Percentiles rank a stretch among this genome's conserved stretches.
Conservation (phyloP, 2,888 invertebrate genomes). For the Trissolcus brochymenae region DNA sequence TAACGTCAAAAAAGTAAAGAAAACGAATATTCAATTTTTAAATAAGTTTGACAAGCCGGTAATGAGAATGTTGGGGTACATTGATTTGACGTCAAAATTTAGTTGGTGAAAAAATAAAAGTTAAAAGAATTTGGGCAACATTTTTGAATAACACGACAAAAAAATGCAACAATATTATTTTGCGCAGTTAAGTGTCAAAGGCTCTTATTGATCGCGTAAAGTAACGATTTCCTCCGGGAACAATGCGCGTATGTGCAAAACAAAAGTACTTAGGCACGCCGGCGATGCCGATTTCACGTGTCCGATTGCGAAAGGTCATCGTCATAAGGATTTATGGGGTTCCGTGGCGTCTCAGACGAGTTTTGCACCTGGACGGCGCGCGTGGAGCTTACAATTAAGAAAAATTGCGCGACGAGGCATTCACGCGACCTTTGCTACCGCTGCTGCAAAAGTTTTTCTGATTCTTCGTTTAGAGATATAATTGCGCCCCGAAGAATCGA, state of each 20-base stretch:
- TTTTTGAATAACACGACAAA: background rate
- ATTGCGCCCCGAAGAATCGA: slow-evolving; percentile 35
- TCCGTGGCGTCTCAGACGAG: slow-evolving; percentile 26
- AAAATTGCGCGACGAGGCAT: slow-evolving; percentile 38
- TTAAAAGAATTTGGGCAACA: too few species aligned
- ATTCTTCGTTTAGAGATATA: slow-evolving; percentile 42
- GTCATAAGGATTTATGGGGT: slow-evolving; percentile 37
- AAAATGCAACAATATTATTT: slow-evolving; percentile 11
- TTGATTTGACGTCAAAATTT: background rate
- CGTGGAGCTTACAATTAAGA: slow-evolving; percentile 51
- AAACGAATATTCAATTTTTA: too few species aligned
- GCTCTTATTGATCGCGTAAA: slow-evolving; percentile 45
- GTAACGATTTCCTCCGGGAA: slow-evolving; percentile 42
- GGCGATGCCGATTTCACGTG: slow-evolving; percentile 39
- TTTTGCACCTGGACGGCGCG: slow-evolving; percentile 30
- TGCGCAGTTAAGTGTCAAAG: slow-evolving; percentile 40
- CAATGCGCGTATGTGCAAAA: slow-evolving; percentile 33
- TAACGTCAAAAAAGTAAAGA: background rate
- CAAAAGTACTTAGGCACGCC: slow-evolving; percentile 32
- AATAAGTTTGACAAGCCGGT: too few species aligned
- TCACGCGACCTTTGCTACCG: slow-evolving; percentile 23
- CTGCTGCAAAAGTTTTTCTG: slow-evolving; percentile 21
- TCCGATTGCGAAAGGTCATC: slow-evolving; percentile 38
- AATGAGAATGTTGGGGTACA: background rate
- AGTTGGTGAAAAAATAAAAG: background rate